A percentile compares a stretch with the other conserved stretches of the same genome.
Evolutionary conservation across 23 tunicate genomes (phyloP).

Genomic region (Halocynthia aurantium): DNA sequence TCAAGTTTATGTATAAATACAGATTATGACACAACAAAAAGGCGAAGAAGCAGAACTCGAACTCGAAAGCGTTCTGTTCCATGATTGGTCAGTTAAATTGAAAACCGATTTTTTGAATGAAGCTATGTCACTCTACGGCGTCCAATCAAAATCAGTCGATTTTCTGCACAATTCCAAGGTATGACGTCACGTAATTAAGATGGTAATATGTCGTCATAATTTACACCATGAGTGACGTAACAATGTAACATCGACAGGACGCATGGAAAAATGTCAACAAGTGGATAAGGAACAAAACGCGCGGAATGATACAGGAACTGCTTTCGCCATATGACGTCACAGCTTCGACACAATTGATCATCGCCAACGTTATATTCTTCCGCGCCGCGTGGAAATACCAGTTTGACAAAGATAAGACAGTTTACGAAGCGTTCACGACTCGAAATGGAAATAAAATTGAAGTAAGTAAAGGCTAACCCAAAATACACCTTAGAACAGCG

Average conservation of each 20-base stretch:
- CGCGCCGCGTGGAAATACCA: conserved; percentile 12
- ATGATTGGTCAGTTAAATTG: conserved; percentile 10
- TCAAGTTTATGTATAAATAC: background rate
- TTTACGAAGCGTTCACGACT: background rate
- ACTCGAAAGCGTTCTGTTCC: background rate
- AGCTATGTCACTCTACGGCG: background rate
- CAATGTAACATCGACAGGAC: background rate
- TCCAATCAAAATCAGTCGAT: background rate
- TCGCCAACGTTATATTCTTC: conserved; percentile 27
- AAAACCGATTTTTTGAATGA: conserved; percentile 2
- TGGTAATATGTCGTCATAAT: background rate
- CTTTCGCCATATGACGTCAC: conserved; percentile 13
- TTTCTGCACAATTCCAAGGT: background rate
- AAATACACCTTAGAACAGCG: too few species aligned
- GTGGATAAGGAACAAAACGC: conserved; percentile 12
- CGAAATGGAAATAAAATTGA: background rate
- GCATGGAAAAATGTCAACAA: conserved; percentile 13
- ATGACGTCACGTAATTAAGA: background rate
- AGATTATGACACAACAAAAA: background rate
- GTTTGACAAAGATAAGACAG: background rate
- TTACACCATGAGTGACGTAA: too few species aligned
- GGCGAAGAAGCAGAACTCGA: background rate
- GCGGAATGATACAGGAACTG: conserved; percentile 7
- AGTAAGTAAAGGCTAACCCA: background rate
- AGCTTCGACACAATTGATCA: conserved; percentile 9